Conservation (phyloP, 2,797 vertebrate genomes). For the Coreius guichenoti region DNA sequence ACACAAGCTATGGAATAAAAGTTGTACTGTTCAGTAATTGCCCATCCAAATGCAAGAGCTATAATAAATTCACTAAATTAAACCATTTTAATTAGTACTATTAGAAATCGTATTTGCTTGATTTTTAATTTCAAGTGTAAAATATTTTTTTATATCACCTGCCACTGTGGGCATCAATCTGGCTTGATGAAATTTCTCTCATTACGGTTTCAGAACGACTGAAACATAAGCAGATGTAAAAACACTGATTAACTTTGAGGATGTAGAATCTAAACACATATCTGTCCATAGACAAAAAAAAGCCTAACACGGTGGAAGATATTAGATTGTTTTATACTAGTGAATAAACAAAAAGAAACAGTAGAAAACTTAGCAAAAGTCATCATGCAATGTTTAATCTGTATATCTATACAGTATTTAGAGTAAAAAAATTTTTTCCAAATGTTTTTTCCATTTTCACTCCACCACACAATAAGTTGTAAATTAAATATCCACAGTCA, state of each 20-base stretch:
- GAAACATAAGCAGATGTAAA: background rate
- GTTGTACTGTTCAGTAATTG: background rate
- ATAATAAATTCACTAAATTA: background rate
- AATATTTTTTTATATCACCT: fast-evolving
- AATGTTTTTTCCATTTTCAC: background rate
- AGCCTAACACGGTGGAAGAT: background rate
- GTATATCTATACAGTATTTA: conserved; percentile 24
- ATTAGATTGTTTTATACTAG: background rate
- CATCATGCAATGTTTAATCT: conserved; percentile 16
- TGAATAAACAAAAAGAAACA: background rate
- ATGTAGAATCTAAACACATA: background rate
- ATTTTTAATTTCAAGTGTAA: background rate
- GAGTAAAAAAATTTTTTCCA: background rate
- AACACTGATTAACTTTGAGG: background rate
- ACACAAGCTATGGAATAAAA: background rate
- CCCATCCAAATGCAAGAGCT: background rate
- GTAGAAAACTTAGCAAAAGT: conserved; percentile 17
- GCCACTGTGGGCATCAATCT: background rate
- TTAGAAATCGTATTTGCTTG: background rate
- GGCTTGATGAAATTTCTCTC: background rate
- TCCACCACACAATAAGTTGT: conserved; percentile 4
- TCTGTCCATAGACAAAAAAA: background rate
- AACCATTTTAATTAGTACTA: background rate
- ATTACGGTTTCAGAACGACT: background rate
- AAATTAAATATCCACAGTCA: conserved; percentile 28